Base-by-base conservation (phyloP, 2,888 invertebrate species). In the Agrotis ipsilon region DNA sequence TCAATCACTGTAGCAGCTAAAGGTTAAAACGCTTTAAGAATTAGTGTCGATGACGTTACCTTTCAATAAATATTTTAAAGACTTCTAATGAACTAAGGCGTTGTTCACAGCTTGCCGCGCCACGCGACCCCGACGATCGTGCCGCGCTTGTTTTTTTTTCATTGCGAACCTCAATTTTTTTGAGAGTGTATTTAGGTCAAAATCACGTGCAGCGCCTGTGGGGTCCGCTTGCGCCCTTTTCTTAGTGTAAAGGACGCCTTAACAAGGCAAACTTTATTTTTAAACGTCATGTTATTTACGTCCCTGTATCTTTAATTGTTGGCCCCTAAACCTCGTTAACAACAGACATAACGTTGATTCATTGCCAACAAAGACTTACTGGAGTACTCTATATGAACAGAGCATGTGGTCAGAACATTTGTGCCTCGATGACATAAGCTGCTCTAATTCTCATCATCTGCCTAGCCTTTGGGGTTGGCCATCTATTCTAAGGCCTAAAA, bases 391-490 rank as follows among this genome's bases (percentile, higher is more conserved):
- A 58, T 21, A 46, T 58, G 51, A 49, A 16, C 51, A 3, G 14
- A 57, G 55, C 58, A 54, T 77, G 51, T 48, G 64, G 64, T 78
- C 61, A 46, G 51, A 78, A 82, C 49, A 68, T 52, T 61, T 39
- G 5, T 27, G 7, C 14, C 16, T 32, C 60, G 49, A 67, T 65
- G 61, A 68, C 39, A 57, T 72, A 54, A 62, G 55, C 66, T 63
- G 68, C n/a, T 82, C 61, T 73, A 67, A 60, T 79, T 79, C 55
- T 63, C n/a, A 32, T 32, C 32, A n/a, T 55, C 32, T 55, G 13
- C 55, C 27, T 32, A 27, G n/a, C 27, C n/a, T n/a, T n/a, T n/a
- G 3, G 13, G 27, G 18, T 54, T 11, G 11, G 11, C 0, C 6
- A 32, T 39, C 39, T 39, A 39, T 9, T 39, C 9, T 27, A 11